Base-by-base conservation (phyloP, 2,888 invertebrate species). In the Ophraella communa region DNA sequence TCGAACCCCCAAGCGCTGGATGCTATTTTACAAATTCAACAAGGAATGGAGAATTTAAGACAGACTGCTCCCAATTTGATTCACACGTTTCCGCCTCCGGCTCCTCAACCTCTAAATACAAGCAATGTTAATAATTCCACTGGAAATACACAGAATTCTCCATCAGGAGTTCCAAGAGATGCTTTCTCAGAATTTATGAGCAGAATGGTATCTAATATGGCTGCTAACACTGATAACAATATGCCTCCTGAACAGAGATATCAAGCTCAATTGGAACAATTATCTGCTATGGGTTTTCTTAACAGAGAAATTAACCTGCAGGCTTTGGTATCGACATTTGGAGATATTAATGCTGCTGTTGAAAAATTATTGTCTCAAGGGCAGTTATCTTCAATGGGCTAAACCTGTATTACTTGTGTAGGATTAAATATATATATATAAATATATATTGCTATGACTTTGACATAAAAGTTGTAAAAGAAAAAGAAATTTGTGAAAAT, bases 291-390 rank as follows among this genome's bases (percentile, higher is more conserved):
- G 98, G 98, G 98, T 60, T 99, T 99, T 85, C 89, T 92, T 67
- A 97, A 99, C 84, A 88, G 96, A 77, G 97, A 98, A 79, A 97
- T 97, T 69, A 99, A 99, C 85, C 86, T 99, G 78, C 96, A 96
- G 89, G 98, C 98, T 66, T 86, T 99, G 79, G 91, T 93, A 78
- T 96, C 98, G 68, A 96, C 97, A 58, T 95, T 95, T 82, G 98
- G 98, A 65, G 98, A 99, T 83, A 94, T 99, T 76, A 98, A 97
- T 84, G 97, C 96, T 52, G 98, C 98, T 55, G 94, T 99, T 78
- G 98, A 99, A 83, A 91, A 96, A 86, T 87, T 98, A 83, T 86
- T 98, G 24, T 74, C 77, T 42, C 69, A 77, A 39, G 78, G 78
- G 21, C 77, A 56, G 56, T 49, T 64, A 24, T 58, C 62, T 24